phyloP scores from a whole-genome alignment of 2,797 vertebrate genomes.

The Anas flavirostris region DNA sequence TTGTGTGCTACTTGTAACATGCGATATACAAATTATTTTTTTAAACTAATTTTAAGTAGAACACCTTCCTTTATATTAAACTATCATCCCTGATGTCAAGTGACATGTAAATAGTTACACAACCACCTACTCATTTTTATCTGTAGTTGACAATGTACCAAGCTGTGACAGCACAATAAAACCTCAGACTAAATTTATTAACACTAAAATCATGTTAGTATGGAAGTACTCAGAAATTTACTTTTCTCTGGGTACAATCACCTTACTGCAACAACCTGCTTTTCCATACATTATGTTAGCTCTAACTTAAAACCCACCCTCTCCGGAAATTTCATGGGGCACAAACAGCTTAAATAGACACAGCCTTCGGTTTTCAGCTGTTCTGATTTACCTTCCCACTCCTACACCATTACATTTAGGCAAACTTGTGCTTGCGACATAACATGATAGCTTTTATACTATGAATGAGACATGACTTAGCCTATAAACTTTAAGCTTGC shows the following conservation, averaged over 20 bases:
- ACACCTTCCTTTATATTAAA: not conserved
- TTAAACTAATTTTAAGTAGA: not conserved
- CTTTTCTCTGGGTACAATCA: not conserved
- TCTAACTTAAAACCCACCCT: not conserved
- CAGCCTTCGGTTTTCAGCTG: fast-evolving
- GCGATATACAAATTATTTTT: not conserved
- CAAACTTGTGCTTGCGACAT: not conserved
- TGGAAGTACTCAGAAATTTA: not conserved
- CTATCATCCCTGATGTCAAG: not conserved
- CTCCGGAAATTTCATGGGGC: not conserved
- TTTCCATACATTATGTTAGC: not conserved
- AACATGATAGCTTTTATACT: slow-evolving; percentile 67
- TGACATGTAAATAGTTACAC: not conserved
- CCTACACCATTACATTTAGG: not conserved
- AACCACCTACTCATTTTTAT: not conserved
- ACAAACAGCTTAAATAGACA: not conserved
- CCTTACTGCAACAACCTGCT: not conserved
- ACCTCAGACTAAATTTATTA: not conserved
- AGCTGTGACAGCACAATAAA: not conserved
- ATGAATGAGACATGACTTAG: slow-evolving; percentile 28
- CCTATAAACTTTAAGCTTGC: slow-evolving; percentile 66
- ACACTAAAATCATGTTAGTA: not conserved
- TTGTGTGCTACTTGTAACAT: not conserved
- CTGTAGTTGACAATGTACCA: not conserved
- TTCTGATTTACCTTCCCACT: not conserved